These are phyloP conservation scores for Sphaerophoria taeniata DNA, from an alignment of 2,888 invertebrate genomes.

Conservation along the genomic window DNA sequence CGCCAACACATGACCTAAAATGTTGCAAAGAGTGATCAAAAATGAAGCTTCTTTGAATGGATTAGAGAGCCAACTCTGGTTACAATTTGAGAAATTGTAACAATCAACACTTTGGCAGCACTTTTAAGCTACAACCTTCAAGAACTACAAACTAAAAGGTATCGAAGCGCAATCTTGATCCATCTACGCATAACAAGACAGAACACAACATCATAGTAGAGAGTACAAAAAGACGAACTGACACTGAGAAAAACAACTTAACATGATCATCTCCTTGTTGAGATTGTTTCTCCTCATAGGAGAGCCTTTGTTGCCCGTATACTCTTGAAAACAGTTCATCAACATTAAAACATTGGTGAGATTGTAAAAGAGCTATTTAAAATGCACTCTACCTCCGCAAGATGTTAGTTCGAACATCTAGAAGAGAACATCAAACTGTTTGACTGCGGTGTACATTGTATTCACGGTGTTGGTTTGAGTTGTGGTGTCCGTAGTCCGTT, in stretches of 20 bases:
- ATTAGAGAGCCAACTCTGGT: too few species aligned
- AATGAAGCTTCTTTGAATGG: too few species aligned
- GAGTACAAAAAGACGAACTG: not conserved
- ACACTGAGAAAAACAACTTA: slow-evolving; percentile 22
- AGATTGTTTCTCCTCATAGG: slow-evolving; percentile 47
- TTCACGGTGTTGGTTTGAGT: slow-evolving; percentile 42
- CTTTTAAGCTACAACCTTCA: not conserved
- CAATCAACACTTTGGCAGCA: slow-evolving; percentile 12
- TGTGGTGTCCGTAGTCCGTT: slow-evolving; percentile 27
- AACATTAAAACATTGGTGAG: slow-evolving; percentile 73
- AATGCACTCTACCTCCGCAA: slow-evolving; percentile 35
- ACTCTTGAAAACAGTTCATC: slow-evolving; percentile 64
- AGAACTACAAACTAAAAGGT: slow-evolving; percentile 3
- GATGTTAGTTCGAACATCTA: not conserved
- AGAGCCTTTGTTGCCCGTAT: slow-evolving; percentile 6
- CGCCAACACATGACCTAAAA: too few species aligned
- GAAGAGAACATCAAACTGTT: slow-evolving; percentile 59
- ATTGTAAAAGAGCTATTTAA: slow-evolving; percentile 69
- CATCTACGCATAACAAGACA: slow-evolving; percentile 27
- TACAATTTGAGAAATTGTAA: too few species aligned
- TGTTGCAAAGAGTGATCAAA: too few species aligned
- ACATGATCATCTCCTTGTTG: slow-evolving; percentile 67
- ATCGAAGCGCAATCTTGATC: slow-evolving; percentile 62
- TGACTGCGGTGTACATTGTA: slow-evolving; percentile 73
- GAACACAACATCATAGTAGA: slow-evolving; percentile 7